phyloP scores from a whole-genome alignment of 1,140 invertebrate species.

The Aculops lycopersici region DNA sequence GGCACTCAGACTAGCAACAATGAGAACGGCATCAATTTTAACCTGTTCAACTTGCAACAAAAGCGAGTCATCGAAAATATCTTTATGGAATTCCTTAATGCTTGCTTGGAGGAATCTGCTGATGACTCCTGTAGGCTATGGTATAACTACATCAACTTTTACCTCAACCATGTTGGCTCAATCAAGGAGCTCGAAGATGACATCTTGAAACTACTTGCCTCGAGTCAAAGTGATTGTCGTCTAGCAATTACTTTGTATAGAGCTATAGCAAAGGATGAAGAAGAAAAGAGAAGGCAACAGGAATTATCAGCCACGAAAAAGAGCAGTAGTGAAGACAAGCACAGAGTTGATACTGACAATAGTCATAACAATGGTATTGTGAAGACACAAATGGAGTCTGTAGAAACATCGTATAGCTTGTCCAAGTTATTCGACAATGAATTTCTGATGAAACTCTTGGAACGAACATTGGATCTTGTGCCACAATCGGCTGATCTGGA shows the following conservation, averaged over 20 bases:
- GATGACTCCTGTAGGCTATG: background rate
- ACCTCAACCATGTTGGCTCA: background rate
- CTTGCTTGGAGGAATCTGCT: background rate
- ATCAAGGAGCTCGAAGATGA: background rate
- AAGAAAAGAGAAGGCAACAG: background rate
- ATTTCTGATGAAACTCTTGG: background rate
- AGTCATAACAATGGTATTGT: background rate
- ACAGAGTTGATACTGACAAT: background rate
- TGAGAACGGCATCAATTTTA: too few relatives aligned
- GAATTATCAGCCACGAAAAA: background rate
- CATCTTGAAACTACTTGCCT: background rate
- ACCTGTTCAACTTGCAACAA: too few relatives aligned
- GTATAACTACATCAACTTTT: background rate
- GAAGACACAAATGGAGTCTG: background rate
- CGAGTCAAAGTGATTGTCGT: background rate
- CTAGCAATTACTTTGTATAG: background rate
- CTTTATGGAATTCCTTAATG: background rate
- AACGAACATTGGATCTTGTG: background rate
- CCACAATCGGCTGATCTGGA: background rate
- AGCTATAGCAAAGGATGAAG: background rate
- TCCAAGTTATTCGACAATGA: background rate
- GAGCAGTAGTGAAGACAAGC: background rate
- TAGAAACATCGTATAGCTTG: background rate
- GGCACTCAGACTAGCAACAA: too few relatives aligned
- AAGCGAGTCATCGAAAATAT: background rate